These are phyloP conservation scores for Abscondita cerata DNA, from an alignment of 2,888 invertebrate species.

Conservation along the genomic window DNA sequence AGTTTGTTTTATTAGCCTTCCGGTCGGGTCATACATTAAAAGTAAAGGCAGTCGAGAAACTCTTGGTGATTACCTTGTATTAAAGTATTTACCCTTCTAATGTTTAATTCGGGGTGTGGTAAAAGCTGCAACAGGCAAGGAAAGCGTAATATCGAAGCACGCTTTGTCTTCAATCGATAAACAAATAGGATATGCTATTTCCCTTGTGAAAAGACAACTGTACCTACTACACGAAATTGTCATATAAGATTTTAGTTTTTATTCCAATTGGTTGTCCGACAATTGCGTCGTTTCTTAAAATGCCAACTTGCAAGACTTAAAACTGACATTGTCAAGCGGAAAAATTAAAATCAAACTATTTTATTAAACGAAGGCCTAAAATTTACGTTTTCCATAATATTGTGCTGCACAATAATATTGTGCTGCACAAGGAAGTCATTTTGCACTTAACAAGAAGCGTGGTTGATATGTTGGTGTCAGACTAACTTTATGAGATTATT, in stretches of 20 bases:
- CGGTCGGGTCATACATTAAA: slow-evolving; percentile 8
- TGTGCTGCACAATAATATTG: too few relatives aligned
- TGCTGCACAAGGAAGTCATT: too few relatives aligned
- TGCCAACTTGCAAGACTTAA: too few relatives aligned
- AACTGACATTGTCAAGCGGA: too few relatives aligned
- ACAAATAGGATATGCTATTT: slow-evolving; percentile 33
- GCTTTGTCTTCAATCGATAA: slow-evolving; percentile 25
- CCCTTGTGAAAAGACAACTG: slow-evolving; percentile 23
- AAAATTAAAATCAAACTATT: too few relatives aligned
- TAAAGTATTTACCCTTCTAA: slow-evolving; percentile 14
- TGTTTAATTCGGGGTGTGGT: slow-evolving; percentile 9
- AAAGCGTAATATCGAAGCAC: background rate
- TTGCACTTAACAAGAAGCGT: too few relatives aligned
- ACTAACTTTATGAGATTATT: slow-evolving; percentile 42
- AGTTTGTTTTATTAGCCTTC: slow-evolving; percentile 6
- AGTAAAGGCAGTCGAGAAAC: slow-evolving; percentile 5
- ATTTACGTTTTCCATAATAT: too few relatives aligned
- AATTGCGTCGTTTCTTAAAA: slow-evolving; percentile 28
- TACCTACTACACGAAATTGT: slow-evolving; percentile 24
- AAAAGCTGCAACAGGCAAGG: slow-evolving; percentile 10
- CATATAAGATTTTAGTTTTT: slow-evolving; percentile 26
- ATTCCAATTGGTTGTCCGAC: slow-evolving; percentile 24
- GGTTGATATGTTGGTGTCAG: slow-evolving; percentile 19
- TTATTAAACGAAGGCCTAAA: too few relatives aligned
- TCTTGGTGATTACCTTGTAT: slow-evolving; percentile 2